Percentiles rank a stretch among this genome's conserved stretches.
These are phyloP conservation scores for Scortum barcoo DNA, from an alignment of 2,113 vertebrate species.

Conservation along the genomic window DNA sequence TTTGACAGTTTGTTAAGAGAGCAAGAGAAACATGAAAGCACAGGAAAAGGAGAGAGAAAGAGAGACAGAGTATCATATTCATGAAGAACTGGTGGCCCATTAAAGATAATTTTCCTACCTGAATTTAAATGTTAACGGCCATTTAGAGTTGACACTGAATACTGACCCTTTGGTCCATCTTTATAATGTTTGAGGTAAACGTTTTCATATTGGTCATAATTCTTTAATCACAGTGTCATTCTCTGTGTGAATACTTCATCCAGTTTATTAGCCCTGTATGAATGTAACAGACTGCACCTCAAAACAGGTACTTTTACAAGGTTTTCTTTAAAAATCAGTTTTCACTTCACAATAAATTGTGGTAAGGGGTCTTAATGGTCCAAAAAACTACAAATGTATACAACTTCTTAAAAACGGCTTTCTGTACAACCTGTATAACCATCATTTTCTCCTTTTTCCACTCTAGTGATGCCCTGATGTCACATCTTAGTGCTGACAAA, in stretches of 20 bases:
- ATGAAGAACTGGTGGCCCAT: conserved; percentile 4
- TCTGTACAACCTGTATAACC: not conserved
- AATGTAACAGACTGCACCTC: not conserved
- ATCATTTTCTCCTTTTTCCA: not conserved
- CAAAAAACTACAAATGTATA: not conserved
- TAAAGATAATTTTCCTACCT: conserved; percentile 34
- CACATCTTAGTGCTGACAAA: not conserved
- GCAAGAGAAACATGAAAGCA: not conserved
- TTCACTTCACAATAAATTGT: not conserved
- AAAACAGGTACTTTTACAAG: not conserved
- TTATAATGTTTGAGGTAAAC: conserved; percentile 15
- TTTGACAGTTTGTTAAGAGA: not conserved
- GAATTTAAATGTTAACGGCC: conserved; percentile 57
- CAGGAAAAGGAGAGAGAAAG: not conserved
- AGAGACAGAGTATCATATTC: conserved; percentile 4
- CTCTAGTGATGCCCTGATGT: not conserved
- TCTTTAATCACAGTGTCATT: not conserved
- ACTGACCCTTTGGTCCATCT: conserved; percentile 24
- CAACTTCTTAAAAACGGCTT: not conserved
- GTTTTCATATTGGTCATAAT: conserved; percentile 32
- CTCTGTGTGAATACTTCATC: conserved; percentile 18
- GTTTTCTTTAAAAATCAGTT: too few species aligned
- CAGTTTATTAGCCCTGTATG: not conserved
- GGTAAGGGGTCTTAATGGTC: not conserved
- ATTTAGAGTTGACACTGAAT: conserved; percentile 32